Evolutionary conservation across 2,797 vertebrate species (phyloP).

Genomic region (Onychomys torridus): DNA sequence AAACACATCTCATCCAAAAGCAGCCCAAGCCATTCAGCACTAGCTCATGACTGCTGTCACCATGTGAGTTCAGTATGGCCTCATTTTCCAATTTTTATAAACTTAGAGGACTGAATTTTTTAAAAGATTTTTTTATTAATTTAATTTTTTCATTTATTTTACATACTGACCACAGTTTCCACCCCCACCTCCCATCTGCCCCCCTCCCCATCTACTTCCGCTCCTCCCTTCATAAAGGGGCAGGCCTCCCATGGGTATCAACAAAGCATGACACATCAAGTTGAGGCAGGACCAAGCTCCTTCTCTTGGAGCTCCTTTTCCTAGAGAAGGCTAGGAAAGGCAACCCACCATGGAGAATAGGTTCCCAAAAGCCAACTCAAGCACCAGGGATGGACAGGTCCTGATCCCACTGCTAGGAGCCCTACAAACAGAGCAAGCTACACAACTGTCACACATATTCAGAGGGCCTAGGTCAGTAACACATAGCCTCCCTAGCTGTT

Average conservation of each 20-base stretch:
- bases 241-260: neutral
- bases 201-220: neutral
- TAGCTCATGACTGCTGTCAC: neutral
- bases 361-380: neutral
- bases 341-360: neutral
- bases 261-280: neutral
- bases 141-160: no score
- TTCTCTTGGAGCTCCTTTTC: no score
- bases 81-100: neutral
- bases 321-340: neutral
- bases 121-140: no score
- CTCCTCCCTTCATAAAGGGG: neutral
- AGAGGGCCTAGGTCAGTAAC: neutral
- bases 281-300: neutral
- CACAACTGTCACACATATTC: neutral
- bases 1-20: neutral
- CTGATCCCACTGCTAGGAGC: neutral
- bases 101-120: neutral
- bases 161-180: no score
- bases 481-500: neutral
- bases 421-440: neutral
- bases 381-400: neutral
- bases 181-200: neutral
- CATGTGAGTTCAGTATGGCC: neutral
- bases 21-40: neutral